Conservation (phyloP, 2,113 vertebrate genomes). For the Prolemur simus region DNA sequence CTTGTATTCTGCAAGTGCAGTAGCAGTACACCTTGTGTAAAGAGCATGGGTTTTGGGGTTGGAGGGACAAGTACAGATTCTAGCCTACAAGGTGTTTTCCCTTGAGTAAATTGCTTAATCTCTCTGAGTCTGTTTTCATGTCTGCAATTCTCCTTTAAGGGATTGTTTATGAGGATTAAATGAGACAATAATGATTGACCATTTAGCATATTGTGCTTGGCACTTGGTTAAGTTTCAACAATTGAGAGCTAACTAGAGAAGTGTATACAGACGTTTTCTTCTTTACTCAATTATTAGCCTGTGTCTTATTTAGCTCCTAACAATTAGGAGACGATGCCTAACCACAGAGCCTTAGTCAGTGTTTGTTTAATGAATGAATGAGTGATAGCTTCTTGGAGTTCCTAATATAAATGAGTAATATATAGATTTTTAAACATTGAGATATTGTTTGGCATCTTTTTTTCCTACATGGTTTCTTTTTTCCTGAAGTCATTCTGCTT, state of each 20-base stretch:
- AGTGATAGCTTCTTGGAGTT: background rate
- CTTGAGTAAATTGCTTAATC: constrained; percentile 14
- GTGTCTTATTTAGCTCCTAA: background rate
- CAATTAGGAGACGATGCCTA: background rate
- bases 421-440: background rate
- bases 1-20: background rate
- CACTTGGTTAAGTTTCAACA: background rate
- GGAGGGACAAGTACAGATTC: background rate
- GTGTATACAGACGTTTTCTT: background rate
- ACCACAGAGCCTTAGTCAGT: background rate
- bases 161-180: constrained; percentile 15
- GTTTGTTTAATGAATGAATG: background rate
- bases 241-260: background rate
- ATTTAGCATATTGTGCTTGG: background rate
- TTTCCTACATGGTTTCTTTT: background rate
- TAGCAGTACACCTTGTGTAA: background rate
- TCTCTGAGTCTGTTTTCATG: background rate
- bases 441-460: background rate
- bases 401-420: background rate
- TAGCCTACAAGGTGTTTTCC: background rate
- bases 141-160: background rate
- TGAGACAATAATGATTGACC: background rate
- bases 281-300: background rate
- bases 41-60: background rate
- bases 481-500: background rate